Evolutionary conservation across 1,140 invertebrate species (phyloP), one percentile per base, ranked within the genome.

Genomic region (Neodiprion virginianus): DNA sequence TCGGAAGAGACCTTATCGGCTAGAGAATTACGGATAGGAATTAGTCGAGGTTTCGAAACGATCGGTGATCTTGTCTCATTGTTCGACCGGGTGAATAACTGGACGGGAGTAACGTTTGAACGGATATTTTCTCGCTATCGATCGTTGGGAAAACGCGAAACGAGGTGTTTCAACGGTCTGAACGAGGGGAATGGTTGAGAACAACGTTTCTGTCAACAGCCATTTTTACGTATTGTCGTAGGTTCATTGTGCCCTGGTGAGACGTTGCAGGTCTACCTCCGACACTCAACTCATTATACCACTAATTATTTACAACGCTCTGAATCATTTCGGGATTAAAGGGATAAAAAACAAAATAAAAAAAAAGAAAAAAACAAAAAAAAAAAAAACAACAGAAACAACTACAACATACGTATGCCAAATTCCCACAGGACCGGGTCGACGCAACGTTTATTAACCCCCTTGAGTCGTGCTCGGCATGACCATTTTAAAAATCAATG

Each of bases 221-320:
- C 79, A 84, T 83, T 87, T 84, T 81, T 83, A 81, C 79, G 81
- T 86, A 82, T 87, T 85, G 80, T 86, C 76, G 75, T 40, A 80
- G 74, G 69, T 65, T 79, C 77, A 82, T 88, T 88, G 86, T 88
- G 76, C 81, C 76, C 76, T 82, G 80, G 84, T 84, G 86, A 86
- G 85, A 86, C 86, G 83, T 85, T 83, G 82, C 86, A 83, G 82
- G 80, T 84, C 82, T 85, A 80, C 82, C 5, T 81, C 84, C 84
- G 80, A 86, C 87, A 88, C 88, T 89, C 83, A 84, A 81, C 85
- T 88, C 87, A 89, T 89, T 88, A 88, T 89, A 87, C 80, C 81
- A 87, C 87, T 89, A 89, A 88, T 88, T 88, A 88, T 88, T 88
- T 81, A 84, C 79, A 86, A 85, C 85, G 84, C 82, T 82, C 75